Evolutionary conservation across 2,113 vertebrate species (phyloP).

Genomic region (Elephantulus edwardii): DNA sequence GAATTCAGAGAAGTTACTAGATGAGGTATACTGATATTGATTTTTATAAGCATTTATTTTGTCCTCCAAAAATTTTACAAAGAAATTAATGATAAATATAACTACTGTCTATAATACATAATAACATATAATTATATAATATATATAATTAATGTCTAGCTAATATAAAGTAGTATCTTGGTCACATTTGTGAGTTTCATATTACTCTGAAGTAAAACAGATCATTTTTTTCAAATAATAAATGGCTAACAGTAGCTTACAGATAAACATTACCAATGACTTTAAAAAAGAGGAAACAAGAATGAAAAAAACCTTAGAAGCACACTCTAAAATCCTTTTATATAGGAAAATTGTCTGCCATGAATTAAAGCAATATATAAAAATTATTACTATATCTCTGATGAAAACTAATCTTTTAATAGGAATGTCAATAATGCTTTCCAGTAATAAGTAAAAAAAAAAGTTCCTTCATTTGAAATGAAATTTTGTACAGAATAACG

Average conservation of each 20-base stretch:
- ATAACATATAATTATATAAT: too few relatives aligned
- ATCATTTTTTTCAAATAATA: slow-evolving; percentile 4
- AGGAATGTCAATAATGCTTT: not conserved
- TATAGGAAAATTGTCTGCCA: not conserved
- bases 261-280: too few relatives aligned
- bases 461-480: slow-evolving; percentile 18
- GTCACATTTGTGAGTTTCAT: slow-evolving; percentile 5
- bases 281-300: not conserved
- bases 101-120: too few relatives aligned
- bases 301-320: slow-evolving; percentile 2
- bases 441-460: not conserved
- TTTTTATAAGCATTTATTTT: not conserved
- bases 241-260: too few relatives aligned
- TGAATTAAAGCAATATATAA: slow-evolving; percentile 43
- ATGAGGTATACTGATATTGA: not conserved
- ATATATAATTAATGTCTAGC: too few relatives aligned
- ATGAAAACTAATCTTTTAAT: slow-evolving; percentile 50
- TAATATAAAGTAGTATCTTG: slow-evolving; percentile 6
- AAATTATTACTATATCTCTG: slow-evolving; percentile 24
- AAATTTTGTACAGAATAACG: not conserved
- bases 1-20: slow-evolving; percentile 8
- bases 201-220: not conserved
- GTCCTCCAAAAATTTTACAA: slow-evolving; percentile 4
- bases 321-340: not conserved
- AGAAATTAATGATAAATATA: not conserved